Evolutionary conservation across 1,140 invertebrate genomes (phyloP), one percentile per base, ranked within the genome.

Genomic region (Rhizoglyphus robini): DNA sequence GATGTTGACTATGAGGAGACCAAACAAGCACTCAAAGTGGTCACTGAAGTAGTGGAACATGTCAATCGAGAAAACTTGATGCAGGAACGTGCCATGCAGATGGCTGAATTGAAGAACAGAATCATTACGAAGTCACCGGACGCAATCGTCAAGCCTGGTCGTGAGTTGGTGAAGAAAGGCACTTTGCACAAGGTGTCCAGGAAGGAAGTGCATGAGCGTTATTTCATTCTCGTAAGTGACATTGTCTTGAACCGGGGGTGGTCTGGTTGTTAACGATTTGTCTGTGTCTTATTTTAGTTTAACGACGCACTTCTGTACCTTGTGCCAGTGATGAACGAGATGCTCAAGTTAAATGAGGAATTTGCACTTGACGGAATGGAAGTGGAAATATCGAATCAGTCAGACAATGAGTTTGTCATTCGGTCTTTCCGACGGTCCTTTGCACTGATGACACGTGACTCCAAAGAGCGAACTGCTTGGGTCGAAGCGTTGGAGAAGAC

Each of bases 21-120:
- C 23, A 73, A 79, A 75, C 76, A 72, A 70, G 86, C 86, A 29
- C 75, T 87, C 57, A 77, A 80, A 58, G 82, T 88, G 69, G 85
- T 87, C 30, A 82, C 81, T 71, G 81, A 81, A 65, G 85, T 86
- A n/a, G 84, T 85, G 8, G 81, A 84, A 72, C 85, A 87, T 75
- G 85, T 85, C 5, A 86, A 88, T 72, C 80, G 83, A 70, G 84
- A 81, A 41, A 84, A 86, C 76, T 81, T 83, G 68, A 74, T 80
- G 69, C 80, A 78, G 68, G 81, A 81, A 67, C 77, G 80, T 70
- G 76, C 81, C 18, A 77, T 78, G 58, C 80, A 81, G 72, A 72
- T 70, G 23, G 29, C 61, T 31, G 23, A 46, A 32, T 51, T 69
- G 61, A 46, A 63, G 31, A 34, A 23, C 25, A 63, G 51, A 15